A percentile compares a stretch with the other conserved stretches of the same genome.
phyloP scores from a whole-genome alignment of 2,797 vertebrate genomes.

The Taeniopygia guttata region DNA sequence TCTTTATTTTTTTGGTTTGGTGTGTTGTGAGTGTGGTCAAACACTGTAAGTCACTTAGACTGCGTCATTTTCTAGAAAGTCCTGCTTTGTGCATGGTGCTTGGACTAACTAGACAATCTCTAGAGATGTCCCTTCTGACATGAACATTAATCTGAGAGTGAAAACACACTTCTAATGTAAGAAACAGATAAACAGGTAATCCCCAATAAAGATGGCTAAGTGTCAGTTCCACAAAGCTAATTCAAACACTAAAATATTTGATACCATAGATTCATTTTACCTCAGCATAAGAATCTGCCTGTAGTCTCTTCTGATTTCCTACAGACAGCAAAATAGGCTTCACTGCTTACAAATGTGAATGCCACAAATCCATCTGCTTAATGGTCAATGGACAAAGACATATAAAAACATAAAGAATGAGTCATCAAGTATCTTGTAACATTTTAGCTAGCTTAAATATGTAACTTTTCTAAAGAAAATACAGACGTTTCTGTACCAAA shows the following conservation, averaged over 20 bases:
- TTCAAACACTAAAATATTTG: neutral
- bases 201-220: neutral
- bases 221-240: neutral
- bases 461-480: neutral
- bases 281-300: neutral
- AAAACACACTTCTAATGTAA: neutral
- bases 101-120: neutral
- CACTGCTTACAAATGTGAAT: neutral
- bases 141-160: neutral
- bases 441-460: neutral
- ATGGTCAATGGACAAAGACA: neutral
- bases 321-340: neutral
- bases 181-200: neutral
- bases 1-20: neutral
- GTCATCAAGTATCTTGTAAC: neutral
- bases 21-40: neutral
- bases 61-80: neutral
- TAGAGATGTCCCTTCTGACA: neutral
- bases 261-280: neutral
- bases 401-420: neutral
- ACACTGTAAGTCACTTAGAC: neutral
- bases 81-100: neutral
- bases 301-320: neutral
- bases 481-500: neutral
- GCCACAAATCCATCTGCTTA: neutral